These are phyloP conservation scores for Dryas iulia DNA, from an alignment of 1,140 invertebrate species.

Conservation along the genomic window DNA sequence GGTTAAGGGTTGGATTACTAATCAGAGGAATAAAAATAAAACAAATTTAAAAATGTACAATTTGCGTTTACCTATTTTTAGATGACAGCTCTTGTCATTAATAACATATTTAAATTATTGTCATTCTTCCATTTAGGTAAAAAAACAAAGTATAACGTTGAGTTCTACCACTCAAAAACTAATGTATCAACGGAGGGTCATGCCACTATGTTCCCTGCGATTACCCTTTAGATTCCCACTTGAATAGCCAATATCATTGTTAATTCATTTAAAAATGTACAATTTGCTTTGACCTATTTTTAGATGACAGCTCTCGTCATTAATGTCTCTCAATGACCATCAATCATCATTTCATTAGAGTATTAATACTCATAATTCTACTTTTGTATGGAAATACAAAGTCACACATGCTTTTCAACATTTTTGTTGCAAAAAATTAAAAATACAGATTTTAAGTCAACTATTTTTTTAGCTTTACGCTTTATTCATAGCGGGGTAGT, in stretches of 20 bases:
- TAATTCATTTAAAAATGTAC: background rate
- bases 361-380: background rate
- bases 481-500: too few species aligned
- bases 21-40: too few species aligned
- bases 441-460: too few species aligned
- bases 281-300: constrained; percentile 1
- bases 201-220: too few species aligned
- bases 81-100: background rate
- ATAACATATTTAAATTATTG: too few species aligned
- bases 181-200: too few species aligned
- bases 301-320: background rate
- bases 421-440: too few species aligned
- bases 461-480: too few species aligned
- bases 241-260: background rate
- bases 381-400: background rate
- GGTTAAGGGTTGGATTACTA: too few species aligned
- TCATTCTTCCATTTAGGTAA: too few species aligned
- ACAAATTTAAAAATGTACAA: background rate
- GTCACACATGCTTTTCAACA: background rate
- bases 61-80: background rate
- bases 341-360: background rate
- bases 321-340: background rate
- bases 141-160: too few species aligned
- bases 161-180: too few species aligned
- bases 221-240: background rate